Base-by-base conservation (phyloP, 2,888 invertebrate genomes). In the Eristalis arbustorum region DNA sequence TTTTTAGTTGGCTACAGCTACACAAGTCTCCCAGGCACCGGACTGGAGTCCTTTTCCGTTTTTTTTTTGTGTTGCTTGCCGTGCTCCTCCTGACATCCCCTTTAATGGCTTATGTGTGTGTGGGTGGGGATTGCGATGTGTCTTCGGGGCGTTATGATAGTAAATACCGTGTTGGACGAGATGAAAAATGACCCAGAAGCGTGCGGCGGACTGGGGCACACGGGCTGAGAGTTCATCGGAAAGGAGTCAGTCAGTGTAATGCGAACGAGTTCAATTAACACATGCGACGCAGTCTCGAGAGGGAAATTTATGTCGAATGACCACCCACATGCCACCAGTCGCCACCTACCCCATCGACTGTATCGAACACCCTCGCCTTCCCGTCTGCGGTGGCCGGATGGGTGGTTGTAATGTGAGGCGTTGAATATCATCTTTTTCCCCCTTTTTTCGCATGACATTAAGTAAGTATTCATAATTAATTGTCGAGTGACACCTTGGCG, bases 111-210 rank as follows among this genome's bases (percentile, higher is more conserved):
- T 71, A 59, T 75, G 59, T 59, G 57, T 59, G 31, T n/a, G n/a
- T n/a, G n/a, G n/a, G n/a, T 25, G 25, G 69, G 42, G 72, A 69
- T 69, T 77, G 59, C 63, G 59, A 14, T 49, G 73, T 81, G 64
- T 73, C 81, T 61, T 74, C 49, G 69, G 64, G 77, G 77, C 64
- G 73, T 77, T 77, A 49, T 68, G 69, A 68, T 56, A 66, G 78
- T 67, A 77, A 81, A 77, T 66, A 74, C 66, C 68, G 37, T 64
- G 40, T 31, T 68, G 64, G 23, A 68, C 5, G 63, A 72, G 62
- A 84, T 73, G 68, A 73, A 31, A 79, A 69, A 75, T 75, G 69
- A 25, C 56, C 11, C 31, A 6, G 23, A 69, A 69, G 40, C 40
- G 40, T 8, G 11, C 11, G 40, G 3, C 1, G 40, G 1, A 3